These are phyloP conservation scores for Oplegnathus fasciatus DNA, from an alignment of 2,113 vertebrate species.

Conservation along the genomic window DNA sequence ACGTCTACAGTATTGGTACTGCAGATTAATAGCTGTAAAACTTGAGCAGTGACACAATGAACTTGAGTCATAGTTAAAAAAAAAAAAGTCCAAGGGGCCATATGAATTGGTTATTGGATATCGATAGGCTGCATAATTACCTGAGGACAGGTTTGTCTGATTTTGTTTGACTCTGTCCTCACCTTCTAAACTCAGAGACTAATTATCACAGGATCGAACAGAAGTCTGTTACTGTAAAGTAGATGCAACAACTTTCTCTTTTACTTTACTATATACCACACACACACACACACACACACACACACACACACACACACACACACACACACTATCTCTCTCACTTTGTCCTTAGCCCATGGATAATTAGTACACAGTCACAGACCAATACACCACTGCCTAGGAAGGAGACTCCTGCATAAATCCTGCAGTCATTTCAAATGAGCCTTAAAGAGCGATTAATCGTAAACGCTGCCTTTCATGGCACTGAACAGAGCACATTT, in stretches of 20 bases:
- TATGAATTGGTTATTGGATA: constrained; percentile 66
- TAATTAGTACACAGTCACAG: constrained; percentile 68
- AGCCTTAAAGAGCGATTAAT: constrained; percentile 72
- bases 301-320: constrained; percentile 29
- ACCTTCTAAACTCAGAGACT: constrained; percentile 61
- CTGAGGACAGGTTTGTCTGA: constrained; percentile 54
- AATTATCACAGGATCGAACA: constrained; percentile 65
- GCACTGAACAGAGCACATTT: constrained; percentile 25
- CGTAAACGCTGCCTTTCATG: constrained; percentile 62
- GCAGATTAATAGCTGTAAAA: constrained; percentile 36
- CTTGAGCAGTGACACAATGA: constrained; percentile 24
- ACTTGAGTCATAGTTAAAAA: constrained; percentile 42
- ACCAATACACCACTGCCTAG: constrained; percentile 41
- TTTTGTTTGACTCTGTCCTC: constrained; percentile 60
- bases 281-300: constrained; percentile 22
- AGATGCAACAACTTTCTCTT: constrained; percentile 45
- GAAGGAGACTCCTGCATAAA: constrained; percentile 62
- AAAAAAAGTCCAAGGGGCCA: constrained; percentile 26
- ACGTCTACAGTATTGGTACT: background rate
- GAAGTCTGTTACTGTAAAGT: constrained; percentile 43
- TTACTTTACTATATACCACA: too few relatives aligned
- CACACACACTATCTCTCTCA: constrained; percentile 15
- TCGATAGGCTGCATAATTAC: constrained; percentile 72
- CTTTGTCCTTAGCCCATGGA: constrained; percentile 48
- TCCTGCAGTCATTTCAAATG: constrained; percentile 76